A percentile compares a stretch with the other conserved stretches of the same genome.
Conservation (phyloP, 2,797 vertebrate species). For the Buceros bicornis region DNA sequence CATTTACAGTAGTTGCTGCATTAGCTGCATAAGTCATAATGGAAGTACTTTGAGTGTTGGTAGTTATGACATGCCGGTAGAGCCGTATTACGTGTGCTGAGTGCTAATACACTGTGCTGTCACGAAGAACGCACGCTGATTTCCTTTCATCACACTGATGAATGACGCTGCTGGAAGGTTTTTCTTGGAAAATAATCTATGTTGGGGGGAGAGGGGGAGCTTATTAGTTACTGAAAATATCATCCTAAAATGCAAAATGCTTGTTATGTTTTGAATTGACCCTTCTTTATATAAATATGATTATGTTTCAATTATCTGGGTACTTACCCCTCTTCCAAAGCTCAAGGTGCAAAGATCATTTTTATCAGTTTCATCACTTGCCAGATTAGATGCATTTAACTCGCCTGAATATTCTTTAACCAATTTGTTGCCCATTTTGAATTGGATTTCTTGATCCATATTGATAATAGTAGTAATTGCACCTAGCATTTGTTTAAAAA, state of each 20-base stretch:
- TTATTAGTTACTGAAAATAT: background rate
- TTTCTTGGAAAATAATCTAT: background rate
- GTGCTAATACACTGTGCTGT: accelerated
- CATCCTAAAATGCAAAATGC: background rate
- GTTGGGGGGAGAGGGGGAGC: background rate
- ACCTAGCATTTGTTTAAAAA: background rate
- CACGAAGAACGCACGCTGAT: background rate
- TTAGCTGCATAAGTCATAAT: background rate
- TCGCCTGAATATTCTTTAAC: background rate
- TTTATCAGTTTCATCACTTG: background rate
- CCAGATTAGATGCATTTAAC: background rate
- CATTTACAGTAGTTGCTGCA: background rate
- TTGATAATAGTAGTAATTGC: background rate
- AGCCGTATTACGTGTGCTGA: background rate
- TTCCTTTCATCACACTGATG: background rate
- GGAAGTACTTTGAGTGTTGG: background rate
- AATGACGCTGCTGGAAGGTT: background rate
- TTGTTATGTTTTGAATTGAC: background rate
- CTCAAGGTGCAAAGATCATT: background rate
- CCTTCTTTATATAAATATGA: background rate
- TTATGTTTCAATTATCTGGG: background rate
- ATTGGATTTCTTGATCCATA: background rate
- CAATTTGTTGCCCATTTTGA: background rate
- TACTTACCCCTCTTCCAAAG: background rate
- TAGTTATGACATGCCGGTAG: accelerated